Percentiles rank a stretch among this genome's conserved stretches.
These are phyloP conservation scores for Danionella dracula DNA, from an alignment of 2,797 vertebrate species.

Conservation along the genomic window DNA sequence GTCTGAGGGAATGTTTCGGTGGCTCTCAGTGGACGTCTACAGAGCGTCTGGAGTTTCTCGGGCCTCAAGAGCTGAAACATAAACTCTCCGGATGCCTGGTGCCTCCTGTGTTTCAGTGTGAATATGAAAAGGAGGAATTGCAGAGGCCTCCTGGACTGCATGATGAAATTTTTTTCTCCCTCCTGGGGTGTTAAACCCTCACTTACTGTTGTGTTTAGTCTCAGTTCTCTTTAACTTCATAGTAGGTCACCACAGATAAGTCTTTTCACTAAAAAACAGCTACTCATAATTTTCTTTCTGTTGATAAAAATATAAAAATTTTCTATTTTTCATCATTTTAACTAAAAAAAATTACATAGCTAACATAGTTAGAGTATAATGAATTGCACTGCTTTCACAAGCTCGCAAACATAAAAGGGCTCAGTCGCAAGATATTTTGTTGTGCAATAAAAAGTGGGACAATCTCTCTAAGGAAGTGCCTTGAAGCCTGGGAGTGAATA, in stretches of 20 bases:
- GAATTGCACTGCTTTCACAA: no score
- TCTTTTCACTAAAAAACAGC: no score
- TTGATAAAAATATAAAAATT: no score
- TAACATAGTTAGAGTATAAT: no score
- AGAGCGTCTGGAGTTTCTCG: conserved; percentile 68
- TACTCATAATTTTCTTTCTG: no score
- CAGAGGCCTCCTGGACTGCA: conserved; percentile 54
- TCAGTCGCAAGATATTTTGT: no score
- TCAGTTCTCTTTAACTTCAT: conserved; percentile 62
- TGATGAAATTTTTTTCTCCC: conserved; percentile 41
- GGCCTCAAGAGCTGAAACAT: conserved; percentile 67
- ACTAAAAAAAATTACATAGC: no score
- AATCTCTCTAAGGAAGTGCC: no score
- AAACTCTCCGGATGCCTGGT: conserved; percentile 69
- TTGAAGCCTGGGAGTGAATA: no score
- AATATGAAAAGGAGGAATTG: conserved; percentile 46
- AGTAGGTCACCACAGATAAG: background rate
- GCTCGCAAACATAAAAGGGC: no score
- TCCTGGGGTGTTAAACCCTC: conserved; percentile 46
- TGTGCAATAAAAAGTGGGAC: no score
- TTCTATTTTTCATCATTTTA: no score
- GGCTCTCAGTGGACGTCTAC: background rate
- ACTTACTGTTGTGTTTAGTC: conserved; percentile 70
- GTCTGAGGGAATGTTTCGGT: background rate
- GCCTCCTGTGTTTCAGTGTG: conserved; percentile 73